Conservation (phyloP, 2,888 invertebrate genomes). For the Drosophila antonietae region DNA sequence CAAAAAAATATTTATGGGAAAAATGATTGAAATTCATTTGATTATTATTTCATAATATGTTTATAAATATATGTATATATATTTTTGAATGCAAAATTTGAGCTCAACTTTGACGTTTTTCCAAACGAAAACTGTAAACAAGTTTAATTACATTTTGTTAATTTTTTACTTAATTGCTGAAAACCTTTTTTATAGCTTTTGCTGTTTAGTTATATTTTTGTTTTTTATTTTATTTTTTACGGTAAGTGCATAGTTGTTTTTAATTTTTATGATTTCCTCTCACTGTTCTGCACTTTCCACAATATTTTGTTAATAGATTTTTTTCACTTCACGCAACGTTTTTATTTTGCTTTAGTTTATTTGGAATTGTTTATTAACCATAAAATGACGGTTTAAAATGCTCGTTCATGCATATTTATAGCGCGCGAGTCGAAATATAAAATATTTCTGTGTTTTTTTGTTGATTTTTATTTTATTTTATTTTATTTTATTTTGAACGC, state of each 20-base stretch:
- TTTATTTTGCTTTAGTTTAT: slow-evolving; percentile 11
- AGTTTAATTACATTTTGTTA: slow-evolving; percentile 23
- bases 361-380: slow-evolving; percentile 47
- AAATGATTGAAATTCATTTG: background rate
- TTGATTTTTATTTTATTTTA: background rate
- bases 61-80: background rate
- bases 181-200: slow-evolving; percentile 7
- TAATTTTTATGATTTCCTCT: slow-evolving; percentile 1
- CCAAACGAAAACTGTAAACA: slow-evolving; percentile 19
- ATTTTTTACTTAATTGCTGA: slow-evolving; percentile 4
- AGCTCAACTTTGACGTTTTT: slow-evolving; percentile 20
- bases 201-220: slow-evolving; percentile 1
- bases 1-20: background rate
- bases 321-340: slow-evolving; percentile 39
- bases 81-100: background rate
- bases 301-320: slow-evolving; percentile 11
- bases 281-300: slow-evolving; percentile 38
- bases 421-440: slow-evolving; percentile 27
- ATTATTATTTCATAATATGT: background rate
- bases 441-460: slow-evolving; percentile 27
- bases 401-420: slow-evolving; percentile 71
- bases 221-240: slow-evolving; percentile 10
- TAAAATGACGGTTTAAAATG: slow-evolving; percentile 53
- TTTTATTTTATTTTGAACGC: background rate
- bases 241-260: background rate